Evolutionary conservation across 2,113 vertebrate genomes (phyloP), one percentile per base, ranked within the genome.

Genomic region (Sinocyclocheilus rhinocerous): DNA sequence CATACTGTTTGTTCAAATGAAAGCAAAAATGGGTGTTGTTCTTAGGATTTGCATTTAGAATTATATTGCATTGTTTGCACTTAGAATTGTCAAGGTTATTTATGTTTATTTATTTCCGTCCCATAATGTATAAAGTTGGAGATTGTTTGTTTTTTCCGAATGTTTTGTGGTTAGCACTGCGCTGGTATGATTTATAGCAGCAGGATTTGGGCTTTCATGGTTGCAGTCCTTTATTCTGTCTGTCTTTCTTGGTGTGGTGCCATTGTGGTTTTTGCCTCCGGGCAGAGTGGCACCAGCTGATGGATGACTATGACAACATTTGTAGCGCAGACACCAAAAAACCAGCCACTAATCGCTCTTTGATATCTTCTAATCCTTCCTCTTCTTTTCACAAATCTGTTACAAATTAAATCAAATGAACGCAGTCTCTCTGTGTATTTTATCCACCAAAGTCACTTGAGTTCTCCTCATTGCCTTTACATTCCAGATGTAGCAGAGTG

Each of bases 261-360:
- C 90, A 86, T 89, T 93, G 94, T 88, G 92, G 94, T 94, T 94
- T 82, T 15, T 90, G 87, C 90, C 88, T 92, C 85, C 22, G 89
- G 91, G 87, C 91, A 87, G 85, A 93, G 91, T 92, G 93, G 93
- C 93, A 94, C 93, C 92, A 83, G 86, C 88, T 94, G 93, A 95
- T 93, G 93, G 92, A 95, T 94, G 91, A 89, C 82, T 87, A 89
- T 92, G 92, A 94, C 91, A 91, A 88, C 69, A 89, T 92, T 92
- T 91, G 84, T 88, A 88, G 82, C 83, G 87, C 72, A 83, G 72
- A 89, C 76, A 90, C 77, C 91, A 85, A 76, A 59, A 85, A 85
- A 33, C 59, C 65, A 73, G 57, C 52, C 76, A 84, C 86, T 80
- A 84, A 88, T 83, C 50, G 36, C n/a, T 73, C 87, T 90, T 89